Conservation (phyloP, 1,140 invertebrate species). For the Drosophila sproati region DNA sequence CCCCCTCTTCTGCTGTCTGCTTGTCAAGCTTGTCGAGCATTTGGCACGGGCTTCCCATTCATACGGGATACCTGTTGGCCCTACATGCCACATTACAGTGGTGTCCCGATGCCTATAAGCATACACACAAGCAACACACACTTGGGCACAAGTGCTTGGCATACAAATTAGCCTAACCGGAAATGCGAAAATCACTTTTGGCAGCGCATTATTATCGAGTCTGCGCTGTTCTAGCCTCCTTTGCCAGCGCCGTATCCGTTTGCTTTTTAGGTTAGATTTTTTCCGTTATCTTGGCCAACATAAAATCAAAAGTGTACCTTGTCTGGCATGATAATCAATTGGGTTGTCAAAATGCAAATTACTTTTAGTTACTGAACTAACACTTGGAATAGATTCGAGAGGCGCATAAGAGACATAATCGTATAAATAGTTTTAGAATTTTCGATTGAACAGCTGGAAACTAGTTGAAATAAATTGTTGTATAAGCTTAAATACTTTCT, state of each 20-base stretch:
- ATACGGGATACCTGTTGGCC: slow-evolving; percentile 62
- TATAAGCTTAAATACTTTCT: no score
- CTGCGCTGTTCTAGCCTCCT: slow-evolving; percentile 32
- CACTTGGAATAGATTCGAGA: not conserved
- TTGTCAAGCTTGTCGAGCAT: slow-evolving; percentile 2
- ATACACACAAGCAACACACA: slow-evolving; percentile 29
- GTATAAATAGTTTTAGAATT: not conserved
- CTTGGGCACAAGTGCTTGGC: slow-evolving; percentile 66
- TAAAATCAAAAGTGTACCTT: slow-evolving; percentile 6
- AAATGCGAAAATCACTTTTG: slow-evolving; percentile 81
- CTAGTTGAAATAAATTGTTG: no score
- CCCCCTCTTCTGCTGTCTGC: not conserved
- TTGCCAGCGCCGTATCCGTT: not conserved
- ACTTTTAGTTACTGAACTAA: slow-evolving; percentile 43
- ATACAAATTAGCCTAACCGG: slow-evolving; percentile 77
- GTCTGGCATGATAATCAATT: slow-evolving; percentile 11
- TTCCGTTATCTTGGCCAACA: slow-evolving; percentile 2
- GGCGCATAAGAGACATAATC: not conserved
- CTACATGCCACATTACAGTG: slow-evolving; percentile 20
- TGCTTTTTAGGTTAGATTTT: slow-evolving; percentile 18
- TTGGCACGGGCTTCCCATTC: slow-evolving; percentile 29
- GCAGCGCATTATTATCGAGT: slow-evolving; percentile 74
- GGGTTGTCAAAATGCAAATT: slow-evolving; percentile 53
- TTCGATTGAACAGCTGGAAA: no score
- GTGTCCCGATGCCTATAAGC: slow-evolving; percentile 3